A percentile compares a stretch with the other conserved stretches of the same genome.
Conservation (phyloP, 2,797 vertebrate species). For the Typhlichthys eigenmanni region DNA sequence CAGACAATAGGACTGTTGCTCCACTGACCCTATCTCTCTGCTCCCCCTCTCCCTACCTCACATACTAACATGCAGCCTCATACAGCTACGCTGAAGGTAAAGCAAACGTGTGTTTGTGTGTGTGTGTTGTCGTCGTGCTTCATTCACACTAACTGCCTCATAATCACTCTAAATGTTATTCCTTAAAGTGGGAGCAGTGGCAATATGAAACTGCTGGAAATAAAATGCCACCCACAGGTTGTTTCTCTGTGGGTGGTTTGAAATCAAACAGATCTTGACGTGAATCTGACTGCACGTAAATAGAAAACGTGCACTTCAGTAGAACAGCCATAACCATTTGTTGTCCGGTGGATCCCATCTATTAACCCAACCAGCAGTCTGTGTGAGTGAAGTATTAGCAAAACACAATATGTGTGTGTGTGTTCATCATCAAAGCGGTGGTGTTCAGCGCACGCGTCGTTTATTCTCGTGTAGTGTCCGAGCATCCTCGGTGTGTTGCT, state of each 20-base stretch:
- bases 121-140: constrained; percentile 7
- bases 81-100: constrained; percentile 69
- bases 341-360: too few relatives aligned
- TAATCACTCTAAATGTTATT: too few relatives aligned
- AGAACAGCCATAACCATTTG: too few relatives aligned
- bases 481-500: not conserved
- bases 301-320: too few relatives aligned
- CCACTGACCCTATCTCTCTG: constrained; percentile 29
- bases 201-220: too few relatives aligned
- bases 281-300: too few relatives aligned
- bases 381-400: not conserved
- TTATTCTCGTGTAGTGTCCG: not conserved
- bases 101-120: constrained; percentile 1
- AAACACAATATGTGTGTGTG: not conserved
- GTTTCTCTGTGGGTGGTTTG: too few relatives aligned
- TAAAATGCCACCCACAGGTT: too few relatives aligned
- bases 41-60: constrained; percentile 57
- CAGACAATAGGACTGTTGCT: constrained; percentile 15
- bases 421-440: constrained; percentile 15
- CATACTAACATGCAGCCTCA: constrained; percentile 60
- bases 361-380: too few relatives aligned
- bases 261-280: too few relatives aligned
- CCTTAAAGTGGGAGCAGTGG: too few relatives aligned
- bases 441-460: constrained; percentile 29
- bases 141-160: too few relatives aligned